Base-by-base conservation (phyloP, 2,797 vertebrate species). In the Enteromius radiatus region DNA sequence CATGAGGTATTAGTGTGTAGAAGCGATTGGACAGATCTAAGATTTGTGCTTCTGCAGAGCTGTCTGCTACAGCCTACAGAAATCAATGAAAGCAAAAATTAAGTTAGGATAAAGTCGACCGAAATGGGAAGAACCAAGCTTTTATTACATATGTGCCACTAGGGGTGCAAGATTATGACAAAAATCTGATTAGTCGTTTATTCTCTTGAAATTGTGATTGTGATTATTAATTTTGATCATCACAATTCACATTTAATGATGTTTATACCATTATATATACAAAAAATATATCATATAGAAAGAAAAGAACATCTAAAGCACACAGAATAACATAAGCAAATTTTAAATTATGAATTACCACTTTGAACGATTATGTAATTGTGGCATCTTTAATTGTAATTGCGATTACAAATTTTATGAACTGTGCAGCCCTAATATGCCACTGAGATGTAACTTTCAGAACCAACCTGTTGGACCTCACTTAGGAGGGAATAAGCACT, bases 1-100 rank as follows among this genome's bases (percentile, higher is more conserved):
- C 97, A 3, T 99, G 98, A 76, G 98, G 98, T 71, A 99, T 99
- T 54, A 99, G 92, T 0, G 98, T 99, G 89, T 99, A 99, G 91
- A 99, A 99, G 69, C 97, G 97, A 87, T 99, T 99, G 80, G 98
- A 99, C 38, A 99, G 95, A 86, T 99, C 98, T 91, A 99, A 90
- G 67, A 99, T 95, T 86, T 96, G 95, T 0, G 98, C 91, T 81
- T 98, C 97, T 0, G 95, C 91, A 68, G 94, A 89, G 63, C 80
- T 86, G 38, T 96, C 96, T 28, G 97, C 96, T 81, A 99, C 95
- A 5, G 96, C 97, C 98, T 99, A 80, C 3, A 43, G 59, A 0
- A 84, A 0, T 64, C 49, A 36, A 79, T 3, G 17, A 67, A 21
- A 15, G 31, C 6, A 64, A 49, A 56, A 12, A 28, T 64, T 3